A percentile compares a stretch with the other conserved stretches of the same genome.
These are phyloP conservation scores for Lordiphosa clarofinis DNA, from an alignment of 1,140 invertebrate species.

Conservation along the genomic window DNA sequence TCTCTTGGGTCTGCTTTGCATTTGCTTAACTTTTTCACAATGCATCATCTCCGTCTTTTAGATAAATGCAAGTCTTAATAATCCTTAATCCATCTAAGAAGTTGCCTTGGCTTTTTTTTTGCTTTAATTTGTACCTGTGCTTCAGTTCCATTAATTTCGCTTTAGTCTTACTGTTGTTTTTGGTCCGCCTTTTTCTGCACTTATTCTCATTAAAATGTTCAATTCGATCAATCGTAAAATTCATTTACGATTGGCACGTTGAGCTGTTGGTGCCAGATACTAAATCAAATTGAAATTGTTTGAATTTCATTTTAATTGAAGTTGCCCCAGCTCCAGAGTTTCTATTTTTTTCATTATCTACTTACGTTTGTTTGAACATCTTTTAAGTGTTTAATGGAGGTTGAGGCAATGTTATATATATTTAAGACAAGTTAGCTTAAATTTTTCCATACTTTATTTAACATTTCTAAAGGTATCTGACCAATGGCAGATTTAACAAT, in stretches of 20 bases:
- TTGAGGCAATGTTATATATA: too few relatives aligned
- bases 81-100: constrained; percentile 42
- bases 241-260: constrained; percentile 46
- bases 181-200: constrained; percentile 17
- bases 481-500: too few relatives aligned
- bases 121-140: constrained; percentile 3
- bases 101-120: constrained; percentile 2
- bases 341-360: not conserved
- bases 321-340: not conserved
- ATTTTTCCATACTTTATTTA: too few relatives aligned
- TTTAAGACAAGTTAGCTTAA: too few relatives aligned
- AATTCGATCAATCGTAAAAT: constrained; percentile 60
- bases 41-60: constrained; percentile 3
- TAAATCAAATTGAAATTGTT: constrained; percentile 39
- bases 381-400: too few relatives aligned
- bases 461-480: too few relatives aligned
- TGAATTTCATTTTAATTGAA: constrained; percentile 30
- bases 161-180: not conserved
- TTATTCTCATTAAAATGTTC: constrained; percentile 42
- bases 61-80: constrained; percentile 55
- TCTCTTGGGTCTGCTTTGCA: constrained; percentile 42
- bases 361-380: too few relatives aligned
- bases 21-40: constrained; percentile 30
- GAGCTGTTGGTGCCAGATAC: constrained; percentile 7
- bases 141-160: constrained; percentile 34